Base-by-base conservation (phyloP, 1,140 invertebrate species). In the Dufourea novaeangliae region DNA sequence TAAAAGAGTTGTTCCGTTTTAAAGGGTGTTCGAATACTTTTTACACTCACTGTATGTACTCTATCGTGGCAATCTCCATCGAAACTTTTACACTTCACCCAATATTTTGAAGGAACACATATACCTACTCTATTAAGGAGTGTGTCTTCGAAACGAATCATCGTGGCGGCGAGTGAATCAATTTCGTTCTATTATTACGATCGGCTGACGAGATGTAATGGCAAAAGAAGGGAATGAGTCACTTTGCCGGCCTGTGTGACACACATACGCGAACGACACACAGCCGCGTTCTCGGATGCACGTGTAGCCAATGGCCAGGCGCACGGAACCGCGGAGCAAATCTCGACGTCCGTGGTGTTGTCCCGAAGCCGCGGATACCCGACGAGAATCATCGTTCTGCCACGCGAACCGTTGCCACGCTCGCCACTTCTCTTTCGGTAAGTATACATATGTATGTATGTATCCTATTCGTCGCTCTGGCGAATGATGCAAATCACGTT, bases 131-230 rank as follows among this genome's bases (percentile, higher is more conserved):
- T 39, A 50, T 7, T 11, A 54, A 54, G n/a, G 27, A 41, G 46
- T 25, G 44, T 61, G 3, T 25, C 27, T n/a, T 64, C 50, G 78
- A 70, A 71, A 78, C 67, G 63, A 69, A 68, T 72, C 82, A 67
- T 5, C 71, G 71, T 56, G 71, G 50, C 66, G 46, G 52, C 61
- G 80, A 76, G 67, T 88, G 87, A 88, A 88, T 88, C 87, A 88
- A 88, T 85, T 87, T 86, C 76, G 83, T 87, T 85, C 87, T 88
- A 88, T 88, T 87, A 87, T 88, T 87, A 87, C 87, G 77, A 85
- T 82, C 75, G 78, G 74, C 68, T 85, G 83, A 85, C 86, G 85
- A 71, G 84, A 88, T 87, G 84, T 68, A 80, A 82, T 78, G 73
- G 78, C 64, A 77, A 83, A 87, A 86, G 82, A 80, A 86, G 82